Percentiles rank a stretch among this genome's conserved stretches.
phyloP scores from a whole-genome alignment of 1,140 invertebrate genomes.

The Drosophila kikkawai region DNA sequence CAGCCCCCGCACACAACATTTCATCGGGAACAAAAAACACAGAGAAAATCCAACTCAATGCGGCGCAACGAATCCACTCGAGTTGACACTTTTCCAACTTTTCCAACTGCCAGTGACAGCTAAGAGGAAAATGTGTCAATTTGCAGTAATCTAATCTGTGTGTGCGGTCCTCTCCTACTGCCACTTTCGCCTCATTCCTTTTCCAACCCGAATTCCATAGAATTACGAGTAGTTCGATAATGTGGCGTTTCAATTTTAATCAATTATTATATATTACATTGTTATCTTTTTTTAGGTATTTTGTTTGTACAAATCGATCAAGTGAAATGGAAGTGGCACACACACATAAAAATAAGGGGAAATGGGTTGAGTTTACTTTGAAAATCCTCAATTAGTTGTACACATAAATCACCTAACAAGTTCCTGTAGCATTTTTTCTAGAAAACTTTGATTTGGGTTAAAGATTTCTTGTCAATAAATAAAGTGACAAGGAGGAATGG shows the following conservation, averaged over 20 bases:
- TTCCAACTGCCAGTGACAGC: slow-evolving; percentile 47
- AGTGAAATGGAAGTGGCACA: slow-evolving; percentile 67
- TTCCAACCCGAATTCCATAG: slow-evolving; percentile 53
- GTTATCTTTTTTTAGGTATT: slow-evolving; percentile 58
- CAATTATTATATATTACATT: slow-evolving; percentile 71
- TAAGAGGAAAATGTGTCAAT: slow-evolving; percentile 74
- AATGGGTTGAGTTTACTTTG: slow-evolving; percentile 20
- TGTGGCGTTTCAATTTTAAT: slow-evolving; percentile 63
- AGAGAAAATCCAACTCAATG: slow-evolving; percentile 41
- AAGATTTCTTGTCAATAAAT: slow-evolving; percentile 62
- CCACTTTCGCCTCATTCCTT: background rate
- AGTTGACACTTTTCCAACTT: slow-evolving; percentile 42
- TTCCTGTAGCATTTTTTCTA: slow-evolving; percentile 26
- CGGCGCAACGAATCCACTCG: slow-evolving; percentile 66
- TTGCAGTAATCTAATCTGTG: slow-evolving; percentile 80
- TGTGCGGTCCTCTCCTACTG: slow-evolving; percentile 57
- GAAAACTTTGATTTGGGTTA: slow-evolving; percentile 59
- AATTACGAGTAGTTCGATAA: slow-evolving; percentile 56
- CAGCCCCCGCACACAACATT: slow-evolving; percentile 28
- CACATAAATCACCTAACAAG: slow-evolving; percentile 61
- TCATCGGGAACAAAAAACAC: slow-evolving; percentile 1
- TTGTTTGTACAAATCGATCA: slow-evolving; percentile 80
- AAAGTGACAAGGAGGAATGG: background rate
- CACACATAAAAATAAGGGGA: background rate
- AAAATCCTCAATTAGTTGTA: slow-evolving; percentile 74